phyloP scores from a whole-genome alignment of 2,888 invertebrate species.

The Ophonus ardosiacus region DNA sequence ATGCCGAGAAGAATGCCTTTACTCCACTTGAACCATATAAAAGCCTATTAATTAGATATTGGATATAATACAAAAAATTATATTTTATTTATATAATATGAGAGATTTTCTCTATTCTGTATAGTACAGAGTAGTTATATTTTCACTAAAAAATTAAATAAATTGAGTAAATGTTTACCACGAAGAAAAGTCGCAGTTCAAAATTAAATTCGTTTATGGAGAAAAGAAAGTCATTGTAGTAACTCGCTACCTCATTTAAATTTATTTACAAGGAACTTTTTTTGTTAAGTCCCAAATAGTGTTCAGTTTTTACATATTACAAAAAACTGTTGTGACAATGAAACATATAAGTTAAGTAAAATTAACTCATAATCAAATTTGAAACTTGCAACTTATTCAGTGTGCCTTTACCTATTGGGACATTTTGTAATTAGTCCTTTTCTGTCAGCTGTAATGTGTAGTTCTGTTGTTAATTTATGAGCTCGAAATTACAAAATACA shows the following conservation, averaged over 20 bases:
- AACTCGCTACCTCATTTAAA: constrained; percentile 11
- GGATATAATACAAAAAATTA: no score
- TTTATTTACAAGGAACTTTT: constrained; percentile 15
- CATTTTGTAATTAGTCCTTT: neutral
- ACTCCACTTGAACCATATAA: no score
- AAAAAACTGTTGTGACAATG: no score
- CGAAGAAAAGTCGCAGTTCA: neutral
- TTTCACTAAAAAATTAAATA: neutral
- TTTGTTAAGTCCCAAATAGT: constrained; percentile 13
- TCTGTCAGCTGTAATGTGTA: neutral
- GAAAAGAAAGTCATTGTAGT: neutral
- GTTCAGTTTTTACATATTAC: no score
- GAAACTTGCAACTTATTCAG: no score
- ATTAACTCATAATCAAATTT: no score
- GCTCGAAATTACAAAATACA: neutral
- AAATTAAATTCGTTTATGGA: neutral
- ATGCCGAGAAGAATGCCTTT: no score
- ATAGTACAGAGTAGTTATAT: neutral
- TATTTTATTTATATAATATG: no score
- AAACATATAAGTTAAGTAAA: no score
- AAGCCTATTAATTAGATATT: no score
- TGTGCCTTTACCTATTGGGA: no score
- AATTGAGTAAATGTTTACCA: neutral
- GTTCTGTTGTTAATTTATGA: neutral
- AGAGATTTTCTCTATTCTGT: no score